Base-by-base conservation (phyloP, 2,888 invertebrate genomes). In the Agapetus fuscipes region DNA sequence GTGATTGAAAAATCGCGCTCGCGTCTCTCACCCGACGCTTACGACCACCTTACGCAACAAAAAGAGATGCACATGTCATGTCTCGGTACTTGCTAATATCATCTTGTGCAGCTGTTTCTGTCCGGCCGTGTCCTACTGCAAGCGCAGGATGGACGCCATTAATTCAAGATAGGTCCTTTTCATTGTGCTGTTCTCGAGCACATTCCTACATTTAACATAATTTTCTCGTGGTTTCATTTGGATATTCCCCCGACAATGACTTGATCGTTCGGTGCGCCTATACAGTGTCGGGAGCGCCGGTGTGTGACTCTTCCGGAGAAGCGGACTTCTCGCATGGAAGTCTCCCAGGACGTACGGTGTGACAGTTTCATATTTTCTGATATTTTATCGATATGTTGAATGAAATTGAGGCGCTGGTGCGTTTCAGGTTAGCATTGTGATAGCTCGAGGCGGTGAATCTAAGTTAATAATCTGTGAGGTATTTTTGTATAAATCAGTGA, bases 91-190 rank as follows among this genome's bases (percentile, higher is more conserved):
- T 4, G 64, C 65, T 62, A 64, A 62, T 61, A 62, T 66, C 67
- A 68, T 69, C 66, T 68, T 65, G 67, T 69, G 67, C 67, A 68
- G 67, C 68, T 69, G 66, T 69, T 66, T 66, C 62, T 55, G 28
- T 40, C 65, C 64, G 66, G 61, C 60, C 64, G 65, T 66, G 63
- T 65, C 62, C 66, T 64, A 63, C 64, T 67, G 63, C 61, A 61
- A 34, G 62, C 62, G 65, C 64, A 67, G 66, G 63, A 69, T 68
- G 68, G 68, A 67, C 69, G 67, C 69, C 66, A 67, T 68, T 67
- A 66, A 61, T 56, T 63, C 61, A 58, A 67, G 59, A 61, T 66
- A 67, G 60, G 59, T 64, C 60, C 44, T 57, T 59, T 56, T 53
- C 51, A 54, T 56, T 60, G 59, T 58, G 61, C 54, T 56, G 55